Evolutionary conservation across 2,888 invertebrate species (phyloP), one percentile per base, ranked within the genome.

Genomic region (Plagodis pulveraria): DNA sequence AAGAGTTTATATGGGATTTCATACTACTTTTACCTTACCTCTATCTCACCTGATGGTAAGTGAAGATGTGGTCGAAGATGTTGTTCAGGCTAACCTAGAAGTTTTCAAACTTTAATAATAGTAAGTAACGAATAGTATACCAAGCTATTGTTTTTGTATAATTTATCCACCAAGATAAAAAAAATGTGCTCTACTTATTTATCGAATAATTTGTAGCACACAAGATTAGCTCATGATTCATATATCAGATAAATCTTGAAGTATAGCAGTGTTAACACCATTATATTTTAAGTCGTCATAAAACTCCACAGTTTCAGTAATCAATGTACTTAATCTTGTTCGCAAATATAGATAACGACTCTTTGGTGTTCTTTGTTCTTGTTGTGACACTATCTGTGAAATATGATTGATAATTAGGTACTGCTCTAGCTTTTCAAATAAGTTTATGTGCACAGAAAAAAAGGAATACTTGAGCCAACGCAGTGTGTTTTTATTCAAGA

Each of bases 261-360:
- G 40, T 44, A 63, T 54, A 50, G 42, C 11, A 35, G 41, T 58
- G 50, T 58, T 46, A 43, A 65, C 54, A 61, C 56, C 51, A 59
- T 48, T 56, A 63, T 60, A 59, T 60, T 56, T 56, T 49, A 56
- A 58, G 58, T 63, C 61, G 58, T 63, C 59, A 65, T 51, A 50
- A 65, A 61, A 60, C 49, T 33, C 43, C 41, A 12, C 40, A 80
- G 77, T 84, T 81, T 81, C 73, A 80, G 60, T 52, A 49, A n/a
- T 54, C 50, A 42, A 49, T 52, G 53, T 53, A 9, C 46, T 83
- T 72, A 65, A 67, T 67, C 63, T 41, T 42, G 62, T 61, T 8
- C 55, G 73, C 81, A 85, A 88, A 89, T 87, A 85, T 69, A 86
- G 89, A 89, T 90, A 89, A 89, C 85, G 78, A 74, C 76, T 77